A percentile compares a stretch with the other conserved stretches of the same genome.
Evolutionary conservation across 2,113 vertebrate species (phyloP).

Genomic region (Speoplatyrhinus poulsoni): DNA sequence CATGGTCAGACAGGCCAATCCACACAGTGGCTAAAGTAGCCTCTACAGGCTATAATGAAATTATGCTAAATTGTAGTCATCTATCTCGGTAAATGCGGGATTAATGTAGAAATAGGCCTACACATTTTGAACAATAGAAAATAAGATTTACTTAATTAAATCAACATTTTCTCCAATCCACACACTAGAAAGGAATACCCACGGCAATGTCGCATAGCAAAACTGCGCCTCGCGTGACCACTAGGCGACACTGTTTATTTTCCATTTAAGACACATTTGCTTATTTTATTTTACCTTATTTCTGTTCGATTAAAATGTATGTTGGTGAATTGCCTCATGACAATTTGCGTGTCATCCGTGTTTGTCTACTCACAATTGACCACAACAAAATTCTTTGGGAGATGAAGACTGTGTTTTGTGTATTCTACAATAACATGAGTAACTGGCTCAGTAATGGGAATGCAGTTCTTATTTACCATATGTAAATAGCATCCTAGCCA

Average conservation of each 20-base stretch:
- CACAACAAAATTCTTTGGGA: too few relatives aligned
- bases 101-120: neutral
- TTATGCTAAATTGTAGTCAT: neutral
- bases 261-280: neutral
- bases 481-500: neutral
- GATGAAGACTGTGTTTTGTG: neutral
- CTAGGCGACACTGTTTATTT: constrained; percentile 45
- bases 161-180: neutral
- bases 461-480: neutral
- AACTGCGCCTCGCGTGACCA: constrained; percentile 65
- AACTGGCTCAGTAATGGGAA: neutral
- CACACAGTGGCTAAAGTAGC: too few relatives aligned
- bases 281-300: too few relatives aligned
- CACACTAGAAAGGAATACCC: neutral
- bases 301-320: too few relatives aligned
- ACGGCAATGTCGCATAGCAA: constrained; percentile 65
- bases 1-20: too few relatives aligned
- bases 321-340: too few relatives aligned
- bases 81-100: neutral
- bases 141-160: too few relatives aligned
- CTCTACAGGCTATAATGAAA: too few relatives aligned
- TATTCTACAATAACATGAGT: neutral
- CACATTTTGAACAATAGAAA: neutral
- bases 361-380: too few relatives aligned
- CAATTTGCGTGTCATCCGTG: too few relatives aligned